These are phyloP conservation scores for Sander vitreus DNA, from an alignment of 2,113 vertebrate species.

Conservation along the genomic window DNA sequence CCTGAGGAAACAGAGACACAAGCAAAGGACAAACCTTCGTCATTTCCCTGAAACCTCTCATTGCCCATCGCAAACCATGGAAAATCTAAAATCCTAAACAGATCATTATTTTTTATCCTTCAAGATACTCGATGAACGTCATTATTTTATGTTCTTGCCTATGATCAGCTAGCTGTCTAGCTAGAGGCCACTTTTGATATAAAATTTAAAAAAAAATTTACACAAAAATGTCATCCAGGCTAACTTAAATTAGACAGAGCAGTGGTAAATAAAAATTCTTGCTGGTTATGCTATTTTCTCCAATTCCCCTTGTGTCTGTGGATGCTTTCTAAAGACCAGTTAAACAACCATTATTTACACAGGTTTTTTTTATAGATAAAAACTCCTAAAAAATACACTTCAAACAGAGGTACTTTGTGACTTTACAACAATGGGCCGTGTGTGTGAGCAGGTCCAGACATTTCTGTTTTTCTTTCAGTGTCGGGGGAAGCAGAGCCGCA, in stretches of 20 bases:
- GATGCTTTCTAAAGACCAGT: not conserved
- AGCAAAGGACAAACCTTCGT: not conserved
- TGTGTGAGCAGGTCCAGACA: slow-evolving; percentile 35
- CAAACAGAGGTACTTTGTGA: slow-evolving; percentile 33
- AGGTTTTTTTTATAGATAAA: not conserved
- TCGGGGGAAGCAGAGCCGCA: slow-evolving; percentile 20
- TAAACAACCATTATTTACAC: slow-evolving; percentile 33
- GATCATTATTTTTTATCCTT: not conserved
- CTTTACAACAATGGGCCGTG: slow-evolving; percentile 43
- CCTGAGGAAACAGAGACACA: slow-evolving; percentile 78
- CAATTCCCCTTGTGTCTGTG: not conserved
- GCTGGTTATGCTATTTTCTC: not conserved
- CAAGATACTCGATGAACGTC: not conserved
- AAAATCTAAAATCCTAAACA: slow-evolving; percentile 5
- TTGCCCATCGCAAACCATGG: not conserved
- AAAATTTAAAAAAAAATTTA: not conserved
- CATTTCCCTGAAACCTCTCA: not conserved
- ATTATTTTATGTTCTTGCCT: not conserved
- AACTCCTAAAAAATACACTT: slow-evolving; percentile 31
- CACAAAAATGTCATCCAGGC: not conserved
- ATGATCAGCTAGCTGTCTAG: too few relatives aligned
- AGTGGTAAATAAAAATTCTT: not conserved
- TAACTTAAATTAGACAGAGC: not conserved
- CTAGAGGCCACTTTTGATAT: not conserved
- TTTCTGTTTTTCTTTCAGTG: slow-evolving; percentile 49